Conservation (phyloP, 1,140 invertebrate genomes). For the Subanguina moxae region DNA sequence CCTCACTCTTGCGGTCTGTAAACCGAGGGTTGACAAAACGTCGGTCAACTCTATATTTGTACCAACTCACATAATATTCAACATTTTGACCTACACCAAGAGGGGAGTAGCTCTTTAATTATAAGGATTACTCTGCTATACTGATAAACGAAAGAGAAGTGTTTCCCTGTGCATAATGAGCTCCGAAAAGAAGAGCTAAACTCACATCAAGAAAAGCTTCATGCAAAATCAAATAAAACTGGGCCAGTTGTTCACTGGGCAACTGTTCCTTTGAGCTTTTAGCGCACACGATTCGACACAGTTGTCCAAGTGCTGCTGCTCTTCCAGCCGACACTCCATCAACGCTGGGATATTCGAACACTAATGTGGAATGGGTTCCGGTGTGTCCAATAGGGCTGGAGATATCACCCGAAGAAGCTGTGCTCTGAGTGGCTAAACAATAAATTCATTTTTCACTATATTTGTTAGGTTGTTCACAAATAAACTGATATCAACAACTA, state of each 20-base stretch:
- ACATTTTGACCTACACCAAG: no score
- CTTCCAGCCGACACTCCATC: slow-evolving; percentile 68
- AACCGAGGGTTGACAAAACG: no score
- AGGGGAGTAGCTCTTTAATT: no score
- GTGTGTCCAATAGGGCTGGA: slow-evolving; percentile 14
- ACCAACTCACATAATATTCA: no score
- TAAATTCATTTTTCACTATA: neutral
- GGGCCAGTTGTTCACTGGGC: slow-evolving; percentile 82
- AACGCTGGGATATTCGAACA: slow-evolving; percentile 34
- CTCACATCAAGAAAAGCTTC: slow-evolving; percentile 74
- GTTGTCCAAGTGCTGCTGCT: slow-evolving; percentile 86
- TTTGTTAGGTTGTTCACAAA: neutral
- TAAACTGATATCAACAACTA: slow-evolving; percentile 1
- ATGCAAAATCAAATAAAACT: slow-evolving; percentile 86
- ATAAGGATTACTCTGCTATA: no score
- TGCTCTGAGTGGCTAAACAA: slow-evolving; percentile 19
- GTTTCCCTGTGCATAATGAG: no score
- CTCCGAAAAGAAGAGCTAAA: no score
- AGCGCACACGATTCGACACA: slow-evolving; percentile 90
- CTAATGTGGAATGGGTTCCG: slow-evolving; percentile 10
- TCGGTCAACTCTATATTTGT: no score
- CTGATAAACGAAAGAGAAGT: no score
- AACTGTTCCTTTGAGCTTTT: slow-evolving; percentile 94
- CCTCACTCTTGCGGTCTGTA: no score
- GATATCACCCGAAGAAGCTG: slow-evolving; percentile 27